A percentile compares a stretch with the other conserved stretches of the same genome.
These are phyloP conservation scores for Gallinago stenura DNA, from an alignment of 2,797 vertebrate species.

Conservation along the genomic window DNA sequence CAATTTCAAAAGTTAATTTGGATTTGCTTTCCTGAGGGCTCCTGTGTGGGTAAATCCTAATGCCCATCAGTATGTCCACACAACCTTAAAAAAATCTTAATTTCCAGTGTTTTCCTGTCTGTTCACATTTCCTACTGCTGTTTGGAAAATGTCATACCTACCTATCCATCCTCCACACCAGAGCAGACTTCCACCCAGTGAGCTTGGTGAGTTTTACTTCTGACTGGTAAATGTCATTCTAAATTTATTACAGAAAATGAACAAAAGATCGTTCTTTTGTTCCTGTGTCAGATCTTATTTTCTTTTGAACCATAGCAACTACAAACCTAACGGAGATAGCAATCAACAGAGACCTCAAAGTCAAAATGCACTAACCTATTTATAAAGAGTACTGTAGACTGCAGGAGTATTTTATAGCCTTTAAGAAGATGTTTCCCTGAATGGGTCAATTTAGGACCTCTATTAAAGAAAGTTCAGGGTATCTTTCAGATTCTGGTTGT, in stretches of 20 bases:
- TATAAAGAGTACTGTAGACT: neutral
- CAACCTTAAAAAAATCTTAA: neutral
- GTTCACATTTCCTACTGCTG: neutral
- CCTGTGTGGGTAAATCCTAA: neutral
- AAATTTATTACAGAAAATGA: neutral
- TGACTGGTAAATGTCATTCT: neutral
- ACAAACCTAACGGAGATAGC: neutral
- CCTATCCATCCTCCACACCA: neutral
- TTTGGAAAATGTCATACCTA: neutral
- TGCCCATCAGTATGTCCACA: neutral
- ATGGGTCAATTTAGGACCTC: neutral
- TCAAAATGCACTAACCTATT: neutral
- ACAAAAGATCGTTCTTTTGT: neutral
- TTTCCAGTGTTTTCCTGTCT: neutral
- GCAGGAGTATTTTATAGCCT: neutral
- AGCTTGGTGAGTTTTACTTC: neutral
- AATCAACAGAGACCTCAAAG: no score
- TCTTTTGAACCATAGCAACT: neutral
- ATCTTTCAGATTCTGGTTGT: constrained; percentile 55
- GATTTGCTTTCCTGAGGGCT: neutral
- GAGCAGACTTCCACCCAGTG: neutral
- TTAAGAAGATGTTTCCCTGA: neutral
- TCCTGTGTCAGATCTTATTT: neutral
- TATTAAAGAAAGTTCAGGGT: constrained; percentile 51
- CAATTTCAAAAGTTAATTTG: neutral